Conservation (phyloP, 2,888 invertebrate species). For the Chalcis sispes region DNA sequence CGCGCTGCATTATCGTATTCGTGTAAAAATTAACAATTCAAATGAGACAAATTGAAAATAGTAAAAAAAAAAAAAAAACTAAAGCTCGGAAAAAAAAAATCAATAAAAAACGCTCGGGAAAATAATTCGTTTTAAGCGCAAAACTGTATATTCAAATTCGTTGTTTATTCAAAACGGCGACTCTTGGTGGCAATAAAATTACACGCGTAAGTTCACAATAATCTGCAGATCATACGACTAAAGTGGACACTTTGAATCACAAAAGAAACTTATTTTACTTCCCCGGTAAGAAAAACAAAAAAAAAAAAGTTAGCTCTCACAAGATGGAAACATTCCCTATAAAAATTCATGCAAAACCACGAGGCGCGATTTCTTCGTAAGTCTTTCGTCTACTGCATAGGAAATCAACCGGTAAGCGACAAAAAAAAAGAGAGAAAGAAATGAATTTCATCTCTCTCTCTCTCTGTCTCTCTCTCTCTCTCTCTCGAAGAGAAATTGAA, state of each 20-base stretch:
- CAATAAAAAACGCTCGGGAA: conserved; percentile 5
- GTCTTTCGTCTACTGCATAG: background rate
- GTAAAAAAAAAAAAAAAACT: conserved; percentile 10
- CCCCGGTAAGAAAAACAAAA: background rate
- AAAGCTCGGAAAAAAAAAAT: background rate
- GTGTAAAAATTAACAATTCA: no score
- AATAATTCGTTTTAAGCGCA: no score
- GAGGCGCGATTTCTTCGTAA: conserved; percentile 45
- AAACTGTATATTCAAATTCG: conserved; percentile 1
- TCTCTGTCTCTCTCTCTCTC: no score
- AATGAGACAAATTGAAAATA: background rate
- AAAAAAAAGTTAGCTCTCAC: conserved; percentile 12
- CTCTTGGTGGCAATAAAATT: conserved; percentile 36
- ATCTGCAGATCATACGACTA: background rate
- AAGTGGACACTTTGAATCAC: conserved; percentile 50
- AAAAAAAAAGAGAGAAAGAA: conserved; percentile 3
- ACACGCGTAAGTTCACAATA: no score
- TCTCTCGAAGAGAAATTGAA: no score
- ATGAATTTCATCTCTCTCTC: no score
- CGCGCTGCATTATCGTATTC: no score
- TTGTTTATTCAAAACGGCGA: conserved; percentile 39
- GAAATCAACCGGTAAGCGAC: conserved; percentile 10
- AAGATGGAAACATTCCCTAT: conserved; percentile 48
- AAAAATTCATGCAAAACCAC: conserved; percentile 49
- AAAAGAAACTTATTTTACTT: conserved; percentile 45